Percentiles rank a stretch among this genome's conserved stretches.
These are phyloP conservation scores for Saguinus imperator DNA, from an alignment of 2,113 vertebrate genomes.

Conservation along the genomic window DNA sequence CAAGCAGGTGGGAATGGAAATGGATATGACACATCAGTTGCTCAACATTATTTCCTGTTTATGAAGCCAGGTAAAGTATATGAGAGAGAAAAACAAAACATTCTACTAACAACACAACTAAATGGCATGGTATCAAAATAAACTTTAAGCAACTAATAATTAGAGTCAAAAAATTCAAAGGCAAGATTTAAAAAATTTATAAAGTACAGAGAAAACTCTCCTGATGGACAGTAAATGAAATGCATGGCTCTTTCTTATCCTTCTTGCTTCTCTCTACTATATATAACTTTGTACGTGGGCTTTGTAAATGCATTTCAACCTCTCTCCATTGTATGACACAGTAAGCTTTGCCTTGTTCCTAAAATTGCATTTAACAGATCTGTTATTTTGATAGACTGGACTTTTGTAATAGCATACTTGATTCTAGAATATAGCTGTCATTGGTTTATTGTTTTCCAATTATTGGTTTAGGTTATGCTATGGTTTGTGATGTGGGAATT, in stretches of 20 bases:
- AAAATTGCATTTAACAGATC: conserved; percentile 45
- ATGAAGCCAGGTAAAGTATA: not conserved
- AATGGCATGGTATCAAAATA: conserved; percentile 20
- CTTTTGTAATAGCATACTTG: conserved; percentile 44
- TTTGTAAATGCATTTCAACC: conserved; percentile 55
- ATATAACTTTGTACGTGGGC: not conserved
- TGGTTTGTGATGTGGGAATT: conserved; percentile 9
- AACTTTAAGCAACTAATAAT: conserved; percentile 45
- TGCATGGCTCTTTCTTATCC: not conserved
- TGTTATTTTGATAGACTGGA: conserved; percentile 47
- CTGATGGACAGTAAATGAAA: not conserved
- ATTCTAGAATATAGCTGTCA: conserved; percentile 43
- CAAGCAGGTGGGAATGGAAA: not conserved
- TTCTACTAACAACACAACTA: not conserved
- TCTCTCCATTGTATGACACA: not conserved
- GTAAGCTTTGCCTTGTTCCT: conserved; percentile 45
- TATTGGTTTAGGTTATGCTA: conserved; percentile 45
- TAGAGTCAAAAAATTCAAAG: not conserved
- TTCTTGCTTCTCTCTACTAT: conserved; percentile 17
- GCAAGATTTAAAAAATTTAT: conserved; percentile 3
- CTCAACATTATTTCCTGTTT: not conserved
- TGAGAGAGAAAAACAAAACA: not conserved
- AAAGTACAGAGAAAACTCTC: conserved; percentile 40
- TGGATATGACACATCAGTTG: not conserved
- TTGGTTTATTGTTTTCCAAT: conserved; percentile 35